Conservation (phyloP, 2,888 invertebrate species). For the Biston betularia region DNA sequence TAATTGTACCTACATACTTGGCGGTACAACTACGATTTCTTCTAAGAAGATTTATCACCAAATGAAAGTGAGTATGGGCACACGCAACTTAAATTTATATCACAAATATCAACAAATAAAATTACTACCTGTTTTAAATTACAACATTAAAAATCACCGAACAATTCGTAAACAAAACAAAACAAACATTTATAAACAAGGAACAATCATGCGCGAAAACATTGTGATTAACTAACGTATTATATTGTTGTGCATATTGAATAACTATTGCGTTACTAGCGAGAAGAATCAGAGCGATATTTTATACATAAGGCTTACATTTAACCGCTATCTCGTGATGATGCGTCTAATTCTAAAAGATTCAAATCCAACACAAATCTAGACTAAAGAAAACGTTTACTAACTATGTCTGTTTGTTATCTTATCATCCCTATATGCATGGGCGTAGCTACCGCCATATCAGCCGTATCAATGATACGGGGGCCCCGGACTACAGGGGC, state of each 20-base stretch:
- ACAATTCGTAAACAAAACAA: constrained; percentile 29
- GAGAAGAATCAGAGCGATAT: neutral
- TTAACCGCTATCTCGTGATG: no score
- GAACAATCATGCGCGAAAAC: constrained; percentile 37
- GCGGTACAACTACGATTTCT: no score
- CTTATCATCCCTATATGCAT: no score
- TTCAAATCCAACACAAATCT: neutral
- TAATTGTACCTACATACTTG: no score
- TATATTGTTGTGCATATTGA: neutral
- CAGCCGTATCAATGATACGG: no score
- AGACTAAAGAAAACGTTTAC: no score
- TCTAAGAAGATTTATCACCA: no score
- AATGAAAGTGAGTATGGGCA: neutral
- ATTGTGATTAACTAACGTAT: constrained; percentile 26
- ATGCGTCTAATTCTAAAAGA: neutral
- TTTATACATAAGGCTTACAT: no score
- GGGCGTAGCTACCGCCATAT: no score
- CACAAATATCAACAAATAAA: constrained; percentile 3
- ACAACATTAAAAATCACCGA: constrained; percentile 25
- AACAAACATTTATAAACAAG: constrained; percentile 29
- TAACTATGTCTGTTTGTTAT: no score
- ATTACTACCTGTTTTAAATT: constrained; percentile 13
- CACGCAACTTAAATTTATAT: neutral
- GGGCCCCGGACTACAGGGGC: no score
- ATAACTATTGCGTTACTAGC: constrained; percentile 18